Conservation (phyloP, 2,888 invertebrate species). For the Drosophila paracracens region DNA sequence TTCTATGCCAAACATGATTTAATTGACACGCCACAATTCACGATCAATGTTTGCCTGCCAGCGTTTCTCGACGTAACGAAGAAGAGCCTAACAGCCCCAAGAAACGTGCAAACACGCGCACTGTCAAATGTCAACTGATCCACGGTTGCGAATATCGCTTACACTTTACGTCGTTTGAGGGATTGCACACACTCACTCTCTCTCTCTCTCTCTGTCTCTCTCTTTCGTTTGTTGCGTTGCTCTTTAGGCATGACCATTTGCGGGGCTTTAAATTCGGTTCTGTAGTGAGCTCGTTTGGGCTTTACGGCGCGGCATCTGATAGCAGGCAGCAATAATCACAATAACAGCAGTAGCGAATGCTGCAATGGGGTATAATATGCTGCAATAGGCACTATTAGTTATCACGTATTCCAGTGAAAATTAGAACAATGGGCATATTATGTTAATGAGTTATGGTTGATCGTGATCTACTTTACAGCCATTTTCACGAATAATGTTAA, state of each 20-base stretch:
- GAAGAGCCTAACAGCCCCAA: slow-evolving; percentile 20
- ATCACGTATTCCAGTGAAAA: background rate
- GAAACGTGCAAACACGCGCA: slow-evolving; percentile 74
- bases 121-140: slow-evolving; percentile 85
- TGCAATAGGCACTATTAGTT: background rate
- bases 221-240: slow-evolving; percentile 3
- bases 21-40: slow-evolving; percentile 4
- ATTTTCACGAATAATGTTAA: background rate
- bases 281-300: slow-evolving; percentile 34
- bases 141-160: slow-evolving; percentile 81
- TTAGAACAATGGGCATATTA: background rate
- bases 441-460: background rate
- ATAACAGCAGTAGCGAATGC: slow-evolving; percentile 27
- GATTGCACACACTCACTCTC: slow-evolving; percentile 3
- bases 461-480: background rate
- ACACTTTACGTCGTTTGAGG: slow-evolving; percentile 57
- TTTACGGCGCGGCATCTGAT: slow-evolving; percentile 62
- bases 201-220: slow-evolving; percentile 14
- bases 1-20: slow-evolving; percentile 17
- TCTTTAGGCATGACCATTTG: slow-evolving; percentile 26
- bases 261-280: slow-evolving; percentile 40
- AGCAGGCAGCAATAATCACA: slow-evolving; percentile 39
- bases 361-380: slow-evolving; percentile 4
- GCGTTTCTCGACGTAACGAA: slow-evolving; percentile 16
- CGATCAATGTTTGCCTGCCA: slow-evolving; percentile 7